Conservation (phyloP, 2,797 vertebrate species). For the Gymnopithys bicolor region DNA sequence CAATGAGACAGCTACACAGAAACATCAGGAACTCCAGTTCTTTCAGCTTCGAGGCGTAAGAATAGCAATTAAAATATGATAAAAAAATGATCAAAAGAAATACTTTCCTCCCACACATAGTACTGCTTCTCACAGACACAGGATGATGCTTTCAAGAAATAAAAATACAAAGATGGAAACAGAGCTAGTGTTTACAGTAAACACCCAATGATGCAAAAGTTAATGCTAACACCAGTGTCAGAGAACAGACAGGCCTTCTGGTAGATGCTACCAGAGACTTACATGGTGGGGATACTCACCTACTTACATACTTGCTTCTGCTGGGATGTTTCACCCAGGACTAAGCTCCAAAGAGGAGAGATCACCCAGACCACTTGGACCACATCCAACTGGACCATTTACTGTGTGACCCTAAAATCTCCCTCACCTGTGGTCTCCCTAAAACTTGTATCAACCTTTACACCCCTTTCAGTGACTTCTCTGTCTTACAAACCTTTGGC, state of each 20-base stretch:
- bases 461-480: background rate
- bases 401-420: accelerated
- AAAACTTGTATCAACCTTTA: background rate
- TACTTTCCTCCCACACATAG: background rate
- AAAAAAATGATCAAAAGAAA: conserved; percentile 38
- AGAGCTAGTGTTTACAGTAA: background rate
- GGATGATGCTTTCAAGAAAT: background rate
- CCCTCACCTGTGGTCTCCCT: background rate
- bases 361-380: background rate
- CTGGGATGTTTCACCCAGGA: background rate
- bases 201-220: background rate
- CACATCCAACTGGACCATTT: background rate
- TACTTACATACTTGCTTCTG: background rate
- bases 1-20: background rate
- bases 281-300: background rate
- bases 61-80: conserved; percentile 18
- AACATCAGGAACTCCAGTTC: background rate
- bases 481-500: background rate
- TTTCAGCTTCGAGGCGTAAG: background rate
- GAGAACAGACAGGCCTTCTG: background rate
- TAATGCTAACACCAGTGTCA: background rate
- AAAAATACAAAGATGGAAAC: background rate
- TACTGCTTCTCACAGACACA: background rate
- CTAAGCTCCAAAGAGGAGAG: background rate
- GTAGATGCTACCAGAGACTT: background rate